These are phyloP conservation scores for Odobenus rosmarus DNA, from an alignment of 2,113 vertebrate species.

Conservation along the genomic window DNA sequence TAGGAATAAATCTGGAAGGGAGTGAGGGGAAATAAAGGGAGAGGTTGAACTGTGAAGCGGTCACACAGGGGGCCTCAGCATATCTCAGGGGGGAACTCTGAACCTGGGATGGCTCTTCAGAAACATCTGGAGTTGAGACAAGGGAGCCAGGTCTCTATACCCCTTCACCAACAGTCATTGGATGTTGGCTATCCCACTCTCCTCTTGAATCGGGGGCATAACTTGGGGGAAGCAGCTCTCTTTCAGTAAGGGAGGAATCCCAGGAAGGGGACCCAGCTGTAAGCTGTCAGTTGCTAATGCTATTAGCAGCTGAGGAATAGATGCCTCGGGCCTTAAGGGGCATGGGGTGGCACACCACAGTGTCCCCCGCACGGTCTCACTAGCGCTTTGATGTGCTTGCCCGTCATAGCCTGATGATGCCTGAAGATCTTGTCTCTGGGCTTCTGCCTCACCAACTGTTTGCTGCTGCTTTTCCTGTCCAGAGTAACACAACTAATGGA, in stretches of 20 bases:
- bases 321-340: not conserved
- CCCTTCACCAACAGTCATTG: not conserved
- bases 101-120: not conserved
- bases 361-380: too few species aligned
- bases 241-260: not conserved
- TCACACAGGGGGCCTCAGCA: not conserved
- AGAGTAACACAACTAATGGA: not conserved
- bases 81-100: not conserved
- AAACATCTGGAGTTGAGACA: not conserved
- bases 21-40: not conserved
- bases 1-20: not conserved
- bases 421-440: not conserved
- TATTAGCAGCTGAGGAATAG: not conserved
- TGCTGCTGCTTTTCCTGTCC: not conserved
- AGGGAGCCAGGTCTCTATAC: not conserved
- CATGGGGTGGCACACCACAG: not conserved
- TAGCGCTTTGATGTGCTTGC: not conserved
- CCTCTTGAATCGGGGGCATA: not conserved
- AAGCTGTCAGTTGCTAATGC: not conserved
- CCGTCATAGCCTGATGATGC: fast-evolving
- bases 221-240: not conserved
- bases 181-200: not conserved
- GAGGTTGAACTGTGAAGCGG: not conserved
- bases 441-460: not conserved
- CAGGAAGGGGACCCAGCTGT: not conserved